phyloP scores from a whole-genome alignment of 64 coral and sea anemone genomes.

The Acropora yongei region DNA sequence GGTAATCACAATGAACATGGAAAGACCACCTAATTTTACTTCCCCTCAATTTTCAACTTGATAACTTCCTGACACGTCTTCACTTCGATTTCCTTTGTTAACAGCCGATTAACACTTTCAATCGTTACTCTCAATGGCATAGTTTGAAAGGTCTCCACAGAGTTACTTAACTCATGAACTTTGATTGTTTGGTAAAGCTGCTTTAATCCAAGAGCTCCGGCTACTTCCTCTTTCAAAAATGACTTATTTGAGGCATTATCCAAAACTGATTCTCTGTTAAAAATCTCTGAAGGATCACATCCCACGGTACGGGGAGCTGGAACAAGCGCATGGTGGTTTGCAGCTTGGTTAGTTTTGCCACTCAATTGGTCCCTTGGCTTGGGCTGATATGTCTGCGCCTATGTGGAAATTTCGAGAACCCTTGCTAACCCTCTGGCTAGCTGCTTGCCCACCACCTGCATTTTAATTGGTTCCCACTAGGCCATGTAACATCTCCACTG shows the following conservation, averaged over 20 bases:
- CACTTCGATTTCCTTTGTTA: slow-evolving; percentile 57
- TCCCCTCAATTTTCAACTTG: slow-evolving; percentile 61
- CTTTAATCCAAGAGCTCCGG: slow-evolving; percentile 41
- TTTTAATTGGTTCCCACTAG: too few relatives aligned
- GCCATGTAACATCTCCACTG: slow-evolving; percentile 24
- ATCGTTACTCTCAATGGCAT: slow-evolving; percentile 56
- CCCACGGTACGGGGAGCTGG: neutral
- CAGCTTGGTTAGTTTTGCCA: neutral
- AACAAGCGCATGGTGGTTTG: neutral
- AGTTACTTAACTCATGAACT: slow-evolving; percentile 40
- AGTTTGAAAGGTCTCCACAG: slow-evolving; percentile 66
- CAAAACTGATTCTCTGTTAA: slow-evolving; percentile 17
- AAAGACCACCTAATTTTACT: slow-evolving; percentile 45
- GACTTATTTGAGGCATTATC: slow-evolving; percentile 68
- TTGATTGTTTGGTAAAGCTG: slow-evolving; percentile 11
- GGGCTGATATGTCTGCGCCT: neutral
- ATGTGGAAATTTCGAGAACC: neutral
- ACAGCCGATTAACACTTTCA: slow-evolving; percentile 72
- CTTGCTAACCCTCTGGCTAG: neutral
- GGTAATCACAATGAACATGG: neutral
- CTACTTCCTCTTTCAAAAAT: slow-evolving; percentile 60
- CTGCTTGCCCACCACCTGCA: too few relatives aligned
- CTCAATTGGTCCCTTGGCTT: neutral
- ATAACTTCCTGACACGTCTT: slow-evolving; percentile 32
- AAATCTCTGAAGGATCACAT: neutral